Base-by-base conservation (phyloP, 2,113 vertebrate species). In the Ictidomys tridecemlineatus region DNA sequence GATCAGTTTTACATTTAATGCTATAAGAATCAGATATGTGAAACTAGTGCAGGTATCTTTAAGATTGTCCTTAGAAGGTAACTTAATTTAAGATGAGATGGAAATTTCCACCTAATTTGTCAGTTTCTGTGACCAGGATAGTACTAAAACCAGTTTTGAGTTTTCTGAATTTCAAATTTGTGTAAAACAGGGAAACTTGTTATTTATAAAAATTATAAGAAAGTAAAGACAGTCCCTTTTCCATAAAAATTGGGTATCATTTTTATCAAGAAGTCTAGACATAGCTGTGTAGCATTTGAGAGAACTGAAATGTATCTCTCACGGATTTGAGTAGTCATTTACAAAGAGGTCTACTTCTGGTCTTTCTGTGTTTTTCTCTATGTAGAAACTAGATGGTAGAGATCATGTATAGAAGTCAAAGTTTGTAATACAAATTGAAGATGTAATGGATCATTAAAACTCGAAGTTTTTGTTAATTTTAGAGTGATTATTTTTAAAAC, bases 131-230 rank as follows among this genome's bases (percentile, higher is more conserved):
- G 24, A 56, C 51, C 53, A 72, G n/a, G n/a, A 24, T 61, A 45
- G 30, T 16, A 86, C 16, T 86, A 22, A 89, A 91, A 90, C 28
- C 6, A 18, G 8, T 70, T 91, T 78, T 85, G 51, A 86, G 30
- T 58, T 69, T 74, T 94, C 14, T 84, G 26, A 93, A 91, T 76
- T 93, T 85, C 96, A 16, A 86, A 5, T 93, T 95, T 45, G 67
- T 45, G 28, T 82, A 53, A 83, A 39, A 28, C 17, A 93, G 51
- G n/a, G 78, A 56, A 56, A 51, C 65, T 32, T 73, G 34, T 70
- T 95, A 67, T 89, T 91, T 86, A 72, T 70, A 74, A 34, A 85
- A 48, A 85, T 5, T 56, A 18, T 74, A 92, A 17, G 28, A 85
- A 74, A 96, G 18, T 48, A 78, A 56, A 65, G 56, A 30, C 56